Evolutionary conservation across 1,140 invertebrate genomes (phyloP), one percentile per base, ranked within the genome.

Genomic region (Arctopsyche grandis): DNA sequence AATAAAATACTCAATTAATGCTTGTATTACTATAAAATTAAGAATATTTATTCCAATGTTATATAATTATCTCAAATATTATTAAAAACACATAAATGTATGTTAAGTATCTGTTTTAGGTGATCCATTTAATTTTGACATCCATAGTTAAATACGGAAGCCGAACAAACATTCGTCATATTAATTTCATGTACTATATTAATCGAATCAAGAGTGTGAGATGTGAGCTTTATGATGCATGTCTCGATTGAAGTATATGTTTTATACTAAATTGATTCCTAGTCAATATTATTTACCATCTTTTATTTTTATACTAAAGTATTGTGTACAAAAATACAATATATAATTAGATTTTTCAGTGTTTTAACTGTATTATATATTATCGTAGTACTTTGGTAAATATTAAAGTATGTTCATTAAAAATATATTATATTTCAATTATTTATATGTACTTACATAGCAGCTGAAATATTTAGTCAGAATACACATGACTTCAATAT

Each of bases 251-350:
- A 21, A 19, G 10, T 66, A 22, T 66, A 26, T 26, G 26, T 26
- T 26, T 66, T 24, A 66, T 66, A 29, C 21, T 71, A 19, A 43
- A 73, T 70, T 69, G 69, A 78, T 81, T 78, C 75, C 80, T 81
- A 81, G 80, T 81, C 80, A 81, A 81, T 81, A 71, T 81, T 60
- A 58, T 81, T 81, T 78, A 81, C 80, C 76, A 74, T 81, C 75
- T 48, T 43, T 70, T 71, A 52, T 69, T 78, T 66, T 66, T 66
- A 71, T 80, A 80, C 43, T 60, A 77, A 60, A 74, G 58, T 73
- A 46, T 77, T 58, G 46, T 77, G 74, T 77, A 75, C 73, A 79
- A 79, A 52, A 79, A 75, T 76, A 75, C 77, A 73, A 38, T 74
- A 60, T 79, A 52, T 52, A 38, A 38, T 52, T 52, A 52, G 48